These are phyloP conservation scores for Drosophila dunni DNA, from an alignment of 1,140 invertebrate species.

Conservation along the genomic window DNA sequence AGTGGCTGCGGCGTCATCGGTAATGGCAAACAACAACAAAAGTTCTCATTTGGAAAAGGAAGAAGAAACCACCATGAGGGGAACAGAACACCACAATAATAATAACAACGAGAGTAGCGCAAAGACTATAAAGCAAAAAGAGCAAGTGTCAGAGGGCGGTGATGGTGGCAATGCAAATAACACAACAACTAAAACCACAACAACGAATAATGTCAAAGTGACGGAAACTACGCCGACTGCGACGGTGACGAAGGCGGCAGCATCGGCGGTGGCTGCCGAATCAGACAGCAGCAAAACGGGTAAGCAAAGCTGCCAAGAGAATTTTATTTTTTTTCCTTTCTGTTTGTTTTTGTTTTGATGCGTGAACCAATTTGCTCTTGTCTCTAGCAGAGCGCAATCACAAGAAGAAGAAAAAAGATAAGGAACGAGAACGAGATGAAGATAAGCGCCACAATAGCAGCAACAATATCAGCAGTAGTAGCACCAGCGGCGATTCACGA, in stretches of 20 bases:
- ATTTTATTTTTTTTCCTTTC: constrained; percentile 33
- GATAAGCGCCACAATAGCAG: constrained; percentile 61
- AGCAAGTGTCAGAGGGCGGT: constrained; percentile 43
- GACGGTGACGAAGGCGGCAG: constrained; percentile 8
- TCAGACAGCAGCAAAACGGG: constrained; percentile 64
- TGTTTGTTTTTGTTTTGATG: constrained; percentile 34
- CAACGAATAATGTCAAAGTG: constrained; percentile 51
- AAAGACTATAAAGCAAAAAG: constrained; percentile 31
- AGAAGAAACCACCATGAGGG: constrained; percentile 23
- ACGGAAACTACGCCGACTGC: constrained; percentile 32
- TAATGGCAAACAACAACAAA: constrained; percentile 37
- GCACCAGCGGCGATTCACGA: constrained; percentile 21
- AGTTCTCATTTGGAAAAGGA: constrained; percentile 39
- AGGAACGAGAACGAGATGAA: constrained; percentile 72
- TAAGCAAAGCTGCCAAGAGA: constrained; percentile 56
- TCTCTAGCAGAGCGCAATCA: constrained; percentile 67
- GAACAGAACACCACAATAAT: constrained; percentile 28
- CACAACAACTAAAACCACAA: constrained; percentile 44
- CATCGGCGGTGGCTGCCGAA: constrained; percentile 35
- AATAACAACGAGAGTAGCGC: constrained; percentile 29
- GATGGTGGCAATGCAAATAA: constrained; percentile 65
- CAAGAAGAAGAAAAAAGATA: constrained; percentile 78
- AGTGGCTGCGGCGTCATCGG: constrained; percentile 44
- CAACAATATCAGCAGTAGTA: constrained; percentile 15
- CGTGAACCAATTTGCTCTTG: constrained; percentile 10